Conservation (phyloP, 2,113 vertebrate genomes). For the Tetrax tetrax region DNA sequence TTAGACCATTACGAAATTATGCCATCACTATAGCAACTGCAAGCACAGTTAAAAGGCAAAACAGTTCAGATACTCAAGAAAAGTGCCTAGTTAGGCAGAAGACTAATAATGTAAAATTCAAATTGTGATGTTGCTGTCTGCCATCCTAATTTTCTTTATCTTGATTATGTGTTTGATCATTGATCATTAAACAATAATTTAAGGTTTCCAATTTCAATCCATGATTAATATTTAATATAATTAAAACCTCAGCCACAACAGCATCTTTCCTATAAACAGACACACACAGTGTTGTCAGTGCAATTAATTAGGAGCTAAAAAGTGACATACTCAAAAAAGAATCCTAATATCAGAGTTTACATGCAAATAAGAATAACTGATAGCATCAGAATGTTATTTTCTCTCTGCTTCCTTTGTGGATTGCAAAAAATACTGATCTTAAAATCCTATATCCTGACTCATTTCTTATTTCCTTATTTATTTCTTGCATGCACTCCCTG, state of each 20-base stretch:
- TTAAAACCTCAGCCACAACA: conserved; percentile 64
- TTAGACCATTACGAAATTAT: conserved; percentile 90
- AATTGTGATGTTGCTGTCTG: conserved; percentile 53
- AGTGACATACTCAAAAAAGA: conserved; percentile 61
- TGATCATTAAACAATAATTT: conserved; percentile 76
- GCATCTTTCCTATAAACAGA: conserved; percentile 34
- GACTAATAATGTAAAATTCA: conserved; percentile 70
- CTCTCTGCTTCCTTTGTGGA: conserved; percentile 27
- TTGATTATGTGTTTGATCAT: conserved; percentile 71
- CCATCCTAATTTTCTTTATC: conserved; percentile 74
- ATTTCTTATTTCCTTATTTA: background rate
- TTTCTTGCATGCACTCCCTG: background rate
- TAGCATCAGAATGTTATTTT: conserved; percentile 45
- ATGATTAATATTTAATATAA: conserved; percentile 67
- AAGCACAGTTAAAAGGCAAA: conserved; percentile 82
- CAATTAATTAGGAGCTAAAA: conserved; percentile 76
- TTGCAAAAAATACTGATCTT: conserved; percentile 5
- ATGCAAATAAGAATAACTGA: conserved; percentile 45
- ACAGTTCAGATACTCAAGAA: conserved; percentile 78
- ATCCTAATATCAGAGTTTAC: conserved; percentile 55
- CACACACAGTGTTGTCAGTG: conserved; percentile 27
- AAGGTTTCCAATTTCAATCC: conserved; percentile 70
- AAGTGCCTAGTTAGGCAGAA: conserved; percentile 80
- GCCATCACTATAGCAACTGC: conserved; percentile 86
- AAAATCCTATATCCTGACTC: background rate